Conservation (phyloP, 2,888 invertebrate genomes). For the Seladonia tumulorum region DNA sequence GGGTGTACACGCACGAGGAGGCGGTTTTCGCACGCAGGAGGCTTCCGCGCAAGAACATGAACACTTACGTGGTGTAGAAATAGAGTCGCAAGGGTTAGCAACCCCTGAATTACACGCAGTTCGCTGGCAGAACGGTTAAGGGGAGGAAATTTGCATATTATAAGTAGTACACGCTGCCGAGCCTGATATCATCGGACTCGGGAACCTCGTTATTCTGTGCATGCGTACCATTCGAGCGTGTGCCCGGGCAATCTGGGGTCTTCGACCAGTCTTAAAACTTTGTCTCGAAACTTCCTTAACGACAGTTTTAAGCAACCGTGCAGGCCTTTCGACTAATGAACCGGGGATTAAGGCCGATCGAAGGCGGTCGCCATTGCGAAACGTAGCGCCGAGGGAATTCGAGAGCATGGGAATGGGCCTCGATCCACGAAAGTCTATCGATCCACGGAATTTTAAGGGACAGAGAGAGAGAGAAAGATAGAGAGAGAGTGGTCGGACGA, state of each 20-base stretch:
- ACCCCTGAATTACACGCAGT: slow-evolving; percentile 78
- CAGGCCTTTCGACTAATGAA: slow-evolving; percentile 19
- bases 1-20: slow-evolving; percentile 27
- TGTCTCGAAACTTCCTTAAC: slow-evolving; percentile 59
- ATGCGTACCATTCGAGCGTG: slow-evolving; percentile 79
- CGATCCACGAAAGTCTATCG: neutral
- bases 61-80: slow-evolving; percentile 72
- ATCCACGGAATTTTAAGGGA: neutral
- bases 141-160: slow-evolving; percentile 83
- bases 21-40: slow-evolving; percentile 38
- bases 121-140: slow-evolving; percentile 67
- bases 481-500: neutral
- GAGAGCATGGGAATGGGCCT: neutral
- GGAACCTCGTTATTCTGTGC: slow-evolving; percentile 81
- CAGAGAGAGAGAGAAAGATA: neutral
- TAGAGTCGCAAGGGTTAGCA: slow-evolving; percentile 79
- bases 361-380: neutral
- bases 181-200: slow-evolving; percentile 79
- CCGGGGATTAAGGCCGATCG: slow-evolving; percentile 13
- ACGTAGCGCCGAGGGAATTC: neutral
- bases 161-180: slow-evolving; percentile 83
- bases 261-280: slow-evolving; percentile 61
- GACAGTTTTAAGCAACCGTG: slow-evolving; percentile 38
- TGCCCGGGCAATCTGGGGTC: slow-evolving; percentile 69
- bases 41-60: slow-evolving; percentile 49